phyloP scores from a whole-genome alignment of 1,140 invertebrate genomes.

The Trinorchestia longiramus region DNA sequence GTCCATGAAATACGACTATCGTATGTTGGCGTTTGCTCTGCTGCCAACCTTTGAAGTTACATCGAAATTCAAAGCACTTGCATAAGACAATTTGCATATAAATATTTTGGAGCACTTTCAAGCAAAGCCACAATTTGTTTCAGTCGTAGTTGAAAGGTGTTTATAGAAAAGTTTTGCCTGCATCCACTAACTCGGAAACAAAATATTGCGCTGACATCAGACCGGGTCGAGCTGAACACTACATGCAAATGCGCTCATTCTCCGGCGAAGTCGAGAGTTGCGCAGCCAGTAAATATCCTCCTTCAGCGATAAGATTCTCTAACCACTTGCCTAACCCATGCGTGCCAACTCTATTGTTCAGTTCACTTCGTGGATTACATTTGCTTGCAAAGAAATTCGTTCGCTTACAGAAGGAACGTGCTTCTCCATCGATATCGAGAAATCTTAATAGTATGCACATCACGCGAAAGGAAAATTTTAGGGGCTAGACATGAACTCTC shows the following conservation, averaged over 20 bases:
- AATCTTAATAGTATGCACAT: not conserved
- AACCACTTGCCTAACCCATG: conserved; percentile 6
- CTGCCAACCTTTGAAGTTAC: not conserved
- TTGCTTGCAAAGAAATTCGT: conserved; percentile 1
- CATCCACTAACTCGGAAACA: not conserved
- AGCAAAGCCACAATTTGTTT: not conserved
- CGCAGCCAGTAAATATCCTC: not conserved
- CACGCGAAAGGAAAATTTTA: not conserved
- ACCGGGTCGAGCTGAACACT: not conserved
- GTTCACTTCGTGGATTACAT: not conserved
- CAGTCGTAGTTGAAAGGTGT: not conserved
- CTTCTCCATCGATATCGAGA: not conserved
- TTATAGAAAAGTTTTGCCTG: not conserved
- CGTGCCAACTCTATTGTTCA: not conserved
- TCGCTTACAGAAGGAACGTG: not conserved
- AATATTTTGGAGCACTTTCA: not conserved
- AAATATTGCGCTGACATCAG: not conserved
- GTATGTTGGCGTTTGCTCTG: not conserved
- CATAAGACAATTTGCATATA: not conserved
- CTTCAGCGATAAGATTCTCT: not conserved
- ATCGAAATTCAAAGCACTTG: not conserved
- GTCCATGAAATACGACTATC: not conserved
- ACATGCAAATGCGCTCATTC: not conserved
- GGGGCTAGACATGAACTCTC: not conserved
- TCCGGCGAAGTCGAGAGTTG: not conserved